Percentiles rank a stretch among this genome's conserved stretches.
phyloP scores from a whole-genome alignment of 2,797 vertebrate species.

The Arremon brunneinucha region DNA sequence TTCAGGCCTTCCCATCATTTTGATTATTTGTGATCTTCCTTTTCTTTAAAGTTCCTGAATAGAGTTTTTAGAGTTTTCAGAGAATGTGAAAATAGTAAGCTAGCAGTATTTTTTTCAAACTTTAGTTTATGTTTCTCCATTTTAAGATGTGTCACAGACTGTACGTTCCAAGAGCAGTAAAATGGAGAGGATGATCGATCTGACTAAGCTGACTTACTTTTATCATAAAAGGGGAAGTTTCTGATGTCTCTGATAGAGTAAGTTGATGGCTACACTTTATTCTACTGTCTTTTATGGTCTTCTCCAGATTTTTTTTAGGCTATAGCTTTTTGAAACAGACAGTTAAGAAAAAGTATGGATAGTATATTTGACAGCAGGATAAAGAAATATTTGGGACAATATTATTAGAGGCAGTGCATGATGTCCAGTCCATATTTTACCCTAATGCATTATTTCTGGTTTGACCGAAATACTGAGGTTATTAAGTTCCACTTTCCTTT shows the following conservation, averaged over 20 bases:
- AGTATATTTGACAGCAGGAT: background rate
- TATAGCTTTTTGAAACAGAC: background rate
- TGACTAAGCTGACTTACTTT: background rate
- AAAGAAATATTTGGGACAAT: background rate
- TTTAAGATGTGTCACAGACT: background rate
- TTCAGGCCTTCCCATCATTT: slow-evolving; percentile 16
- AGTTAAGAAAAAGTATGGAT: background rate
- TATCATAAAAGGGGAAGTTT: slow-evolving; percentile 7
- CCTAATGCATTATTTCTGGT: background rate
- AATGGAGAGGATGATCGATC: background rate
- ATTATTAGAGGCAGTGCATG: background rate
- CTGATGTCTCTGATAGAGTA: background rate
- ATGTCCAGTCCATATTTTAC: background rate
- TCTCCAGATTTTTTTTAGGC: background rate
- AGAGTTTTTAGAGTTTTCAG: slow-evolving; percentile 31
- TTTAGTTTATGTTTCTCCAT: slow-evolving; percentile 1
- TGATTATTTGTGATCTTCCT: slow-evolving; percentile 37
- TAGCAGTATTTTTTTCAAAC: background rate
- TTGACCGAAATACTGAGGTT: background rate
- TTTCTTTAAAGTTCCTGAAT: slow-evolving; percentile 47
- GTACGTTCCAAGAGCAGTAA: background rate
- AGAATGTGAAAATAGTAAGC: slow-evolving; percentile 13
- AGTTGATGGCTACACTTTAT: background rate
- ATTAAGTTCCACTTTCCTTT: background rate
- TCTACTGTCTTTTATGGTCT: background rate